Percentiles rank a stretch among this genome's conserved stretches.
phyloP scores from a whole-genome alignment of 2,888 invertebrate species.

The Synanthedon myopaeformis region DNA sequence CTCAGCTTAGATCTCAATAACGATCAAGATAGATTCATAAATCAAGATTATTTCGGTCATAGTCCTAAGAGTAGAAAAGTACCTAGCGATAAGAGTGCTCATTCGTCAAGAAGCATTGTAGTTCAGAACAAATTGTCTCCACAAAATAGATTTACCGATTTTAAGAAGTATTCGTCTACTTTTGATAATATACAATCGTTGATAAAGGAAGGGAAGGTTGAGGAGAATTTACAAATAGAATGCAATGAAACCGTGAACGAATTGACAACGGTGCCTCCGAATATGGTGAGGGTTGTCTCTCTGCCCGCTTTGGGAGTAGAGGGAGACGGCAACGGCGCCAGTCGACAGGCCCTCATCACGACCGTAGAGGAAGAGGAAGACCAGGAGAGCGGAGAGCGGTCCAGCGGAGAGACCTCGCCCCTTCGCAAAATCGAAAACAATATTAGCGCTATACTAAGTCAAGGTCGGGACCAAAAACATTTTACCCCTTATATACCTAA shows the following conservation, averaged over 20 bases:
- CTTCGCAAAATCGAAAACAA: slow-evolving; percentile 79
- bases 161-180: slow-evolving; percentile 79
- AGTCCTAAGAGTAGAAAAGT: slow-evolving; percentile 62
- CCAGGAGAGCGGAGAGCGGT: slow-evolving; percentile 72
- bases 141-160: slow-evolving; percentile 70
- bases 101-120: slow-evolving; percentile 32
- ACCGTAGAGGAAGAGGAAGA: slow-evolving; percentile 81
- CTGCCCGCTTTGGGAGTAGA: slow-evolving; percentile 74
- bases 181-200: slow-evolving; percentile 83
- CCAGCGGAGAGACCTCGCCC: slow-evolving; percentile 74
- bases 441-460: slow-evolving; percentile 76
- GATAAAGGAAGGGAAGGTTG: slow-evolving; percentile 77
- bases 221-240: slow-evolving; percentile 60
- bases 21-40: slow-evolving; percentile 54
- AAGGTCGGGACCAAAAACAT: slow-evolving; percentile 67
- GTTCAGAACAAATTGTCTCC: slow-evolving; percentile 63
- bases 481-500: slow-evolving; percentile 66
- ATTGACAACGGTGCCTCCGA: slow-evolving; percentile 72
- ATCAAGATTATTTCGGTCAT: slow-evolving; percentile 56
- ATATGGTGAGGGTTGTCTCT: slow-evolving; percentile 76
- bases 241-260: slow-evolving; percentile 73
- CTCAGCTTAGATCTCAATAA: slow-evolving; percentile 73
- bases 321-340: slow-evolving; percentile 57
- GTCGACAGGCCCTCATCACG: slow-evolving; percentile 75
- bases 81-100: slow-evolving; percentile 36